These are phyloP conservation scores for Diadegma fenestrale DNA, from an alignment of 2,888 invertebrate genomes.

Conservation along the genomic window DNA sequence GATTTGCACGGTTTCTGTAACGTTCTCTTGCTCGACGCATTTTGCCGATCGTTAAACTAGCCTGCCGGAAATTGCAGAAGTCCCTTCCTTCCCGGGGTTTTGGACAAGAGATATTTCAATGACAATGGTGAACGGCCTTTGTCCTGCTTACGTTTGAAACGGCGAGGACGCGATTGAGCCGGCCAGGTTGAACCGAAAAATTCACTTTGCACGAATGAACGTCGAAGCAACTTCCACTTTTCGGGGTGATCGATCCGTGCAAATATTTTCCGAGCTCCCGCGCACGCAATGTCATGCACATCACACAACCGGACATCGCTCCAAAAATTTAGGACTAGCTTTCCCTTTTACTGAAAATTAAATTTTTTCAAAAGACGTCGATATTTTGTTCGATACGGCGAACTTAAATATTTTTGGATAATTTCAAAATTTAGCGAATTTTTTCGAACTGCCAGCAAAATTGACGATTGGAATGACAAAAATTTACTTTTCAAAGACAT, in stretches of 20 bases:
- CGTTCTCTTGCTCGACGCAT: slow-evolving; percentile 43
- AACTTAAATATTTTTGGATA: too few relatives aligned
- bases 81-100: slow-evolving; percentile 74
- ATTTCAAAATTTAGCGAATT: too few relatives aligned
- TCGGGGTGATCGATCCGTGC: slow-evolving; percentile 45
- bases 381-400: too few relatives aligned
- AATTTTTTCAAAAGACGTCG: too few relatives aligned
- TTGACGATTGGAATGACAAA: too few relatives aligned
- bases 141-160: slow-evolving; percentile 63
- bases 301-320: slow-evolving; percentile 6
- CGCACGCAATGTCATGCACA: slow-evolving; percentile 5
- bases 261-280: slow-evolving; percentile 27
- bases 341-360: too few relatives aligned
- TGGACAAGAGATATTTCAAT: slow-evolving; percentile 79
- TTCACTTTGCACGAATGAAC: slow-evolving; percentile 11
- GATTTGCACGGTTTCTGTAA: background rate
- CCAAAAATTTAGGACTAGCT: background rate
- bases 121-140: slow-evolving; percentile 76
- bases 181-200: slow-evolving; percentile 21
- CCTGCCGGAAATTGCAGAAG: slow-evolving; percentile 81
- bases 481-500: too few relatives aligned
- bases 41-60: slow-evolving; percentile 67
- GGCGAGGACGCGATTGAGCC: slow-evolving; percentile 54
- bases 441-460: too few relatives aligned
- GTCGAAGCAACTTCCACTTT: slow-evolving; percentile 27